These are phyloP conservation scores for Balanococcus diminutus DNA, from an alignment of 2,888 invertebrate genomes.

Conservation along the genomic window DNA sequence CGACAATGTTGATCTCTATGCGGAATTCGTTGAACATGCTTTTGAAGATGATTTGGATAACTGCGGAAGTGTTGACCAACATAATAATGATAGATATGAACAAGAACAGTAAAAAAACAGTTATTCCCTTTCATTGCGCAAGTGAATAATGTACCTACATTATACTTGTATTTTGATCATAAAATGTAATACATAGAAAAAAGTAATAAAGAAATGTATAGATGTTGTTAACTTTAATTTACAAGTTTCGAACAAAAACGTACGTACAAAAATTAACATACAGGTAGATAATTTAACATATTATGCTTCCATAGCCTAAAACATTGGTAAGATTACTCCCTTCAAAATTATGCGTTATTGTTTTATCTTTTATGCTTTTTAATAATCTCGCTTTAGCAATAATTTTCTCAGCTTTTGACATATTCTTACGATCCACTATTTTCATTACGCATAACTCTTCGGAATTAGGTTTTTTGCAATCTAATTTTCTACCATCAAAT, in stretches of 20 bases:
- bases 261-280: neutral
- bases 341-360: neutral
- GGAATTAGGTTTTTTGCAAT: neutral
- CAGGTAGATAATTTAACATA: neutral
- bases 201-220: neutral
- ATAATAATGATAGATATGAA: neutral
- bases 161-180: too few species aligned
- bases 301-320: conserved; percentile 9
- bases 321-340: conserved; percentile 20
- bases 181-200: too few species aligned
- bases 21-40: conserved; percentile 30
- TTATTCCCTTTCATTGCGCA: neutral
- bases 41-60: conserved; percentile 14
- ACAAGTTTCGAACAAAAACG: neutral
- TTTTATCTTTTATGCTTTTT: neutral
- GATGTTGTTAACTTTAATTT: neutral
- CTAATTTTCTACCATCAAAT: neutral
- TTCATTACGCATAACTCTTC: neutral
- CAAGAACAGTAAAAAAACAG: neutral
- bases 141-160: neutral
- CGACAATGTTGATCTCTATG: neutral
- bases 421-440: neutral
- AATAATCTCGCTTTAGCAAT: conserved; percentile 13
- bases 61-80: neutral
- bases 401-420: conserved; percentile 34